Conservation (phyloP, 2,113 vertebrate genomes). For the Hepsetus odoe region DNA sequence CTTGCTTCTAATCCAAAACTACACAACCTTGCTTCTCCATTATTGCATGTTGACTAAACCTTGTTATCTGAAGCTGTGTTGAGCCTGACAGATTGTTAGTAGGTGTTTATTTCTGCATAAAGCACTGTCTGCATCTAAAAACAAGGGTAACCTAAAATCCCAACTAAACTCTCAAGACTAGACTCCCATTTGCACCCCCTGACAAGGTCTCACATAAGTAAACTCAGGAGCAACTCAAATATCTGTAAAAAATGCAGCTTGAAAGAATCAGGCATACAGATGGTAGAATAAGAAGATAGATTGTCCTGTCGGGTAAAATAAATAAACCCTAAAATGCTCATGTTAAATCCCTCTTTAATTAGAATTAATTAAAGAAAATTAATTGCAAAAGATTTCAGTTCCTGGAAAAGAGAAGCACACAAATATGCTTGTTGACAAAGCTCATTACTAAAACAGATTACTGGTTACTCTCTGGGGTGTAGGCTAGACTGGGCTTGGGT, state of each 20-base stretch:
- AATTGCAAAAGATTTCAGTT: constrained; percentile 2
- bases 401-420: neutral
- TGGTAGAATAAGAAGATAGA: neutral
- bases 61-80: too few species aligned
- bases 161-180: too few species aligned
- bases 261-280: neutral
- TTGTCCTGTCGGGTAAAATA: neutral
- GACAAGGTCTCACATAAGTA: neutral
- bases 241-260: neutral
- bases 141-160: too few species aligned
- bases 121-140: too few species aligned
- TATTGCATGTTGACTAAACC: too few species aligned
- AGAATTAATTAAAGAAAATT: constrained; percentile 4
- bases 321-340: constrained; percentile 22
- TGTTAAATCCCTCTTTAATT: constrained; percentile 13
- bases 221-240: neutral
- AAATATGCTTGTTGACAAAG: constrained; percentile 5
- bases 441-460: constrained; percentile 9
- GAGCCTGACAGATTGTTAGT: too few species aligned
- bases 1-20: too few species aligned
- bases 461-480: neutral
- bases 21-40: too few species aligned
- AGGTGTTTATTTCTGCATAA: too few species aligned
- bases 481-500: neutral
- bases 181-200: too few species aligned